Evolutionary conservation across 2,113 vertebrate genomes (phyloP).

Genomic region (Sphyrna mokarran): DNA sequence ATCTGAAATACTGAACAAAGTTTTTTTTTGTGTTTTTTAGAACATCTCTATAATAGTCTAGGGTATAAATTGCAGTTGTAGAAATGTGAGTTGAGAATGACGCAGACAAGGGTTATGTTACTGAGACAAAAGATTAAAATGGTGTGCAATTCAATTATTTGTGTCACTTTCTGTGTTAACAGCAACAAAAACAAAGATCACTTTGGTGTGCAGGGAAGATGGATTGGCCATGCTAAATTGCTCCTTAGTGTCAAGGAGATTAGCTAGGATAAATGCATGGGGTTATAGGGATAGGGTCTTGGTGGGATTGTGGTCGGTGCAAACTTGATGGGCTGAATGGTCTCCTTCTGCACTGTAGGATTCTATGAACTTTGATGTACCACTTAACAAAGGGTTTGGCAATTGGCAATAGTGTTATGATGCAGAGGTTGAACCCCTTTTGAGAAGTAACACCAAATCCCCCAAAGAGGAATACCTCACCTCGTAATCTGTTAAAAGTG

Average conservation of each 20-base stretch:
- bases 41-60: not conserved
- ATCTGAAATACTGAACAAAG: constrained; percentile 24
- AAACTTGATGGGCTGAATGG: too few species aligned
- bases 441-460: too few species aligned
- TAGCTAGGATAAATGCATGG: too few species aligned
- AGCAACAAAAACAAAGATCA: not conserved
- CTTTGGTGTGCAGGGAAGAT: not conserved
- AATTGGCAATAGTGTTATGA: not conserved
- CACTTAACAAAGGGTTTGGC: not conserved
- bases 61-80: not conserved
- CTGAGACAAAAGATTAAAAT: not conserved
- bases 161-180: not conserved
- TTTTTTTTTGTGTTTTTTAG: not conserved
- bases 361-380: not conserved
- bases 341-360: too few species aligned
- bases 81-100: constrained; percentile 1
- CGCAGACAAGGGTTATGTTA: not conserved
- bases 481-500: too few species aligned
- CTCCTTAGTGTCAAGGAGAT: too few species aligned
- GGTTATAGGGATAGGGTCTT: too few species aligned
- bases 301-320: too few species aligned
- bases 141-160: not conserved
- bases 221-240: too few species aligned
- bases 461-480: not conserved
- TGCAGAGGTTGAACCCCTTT: too few species aligned